Evolutionary conservation across 2,888 invertebrate species (phyloP), one percentile per base, ranked within the genome.

Genomic region (Subacronicta megacephala): DNA sequence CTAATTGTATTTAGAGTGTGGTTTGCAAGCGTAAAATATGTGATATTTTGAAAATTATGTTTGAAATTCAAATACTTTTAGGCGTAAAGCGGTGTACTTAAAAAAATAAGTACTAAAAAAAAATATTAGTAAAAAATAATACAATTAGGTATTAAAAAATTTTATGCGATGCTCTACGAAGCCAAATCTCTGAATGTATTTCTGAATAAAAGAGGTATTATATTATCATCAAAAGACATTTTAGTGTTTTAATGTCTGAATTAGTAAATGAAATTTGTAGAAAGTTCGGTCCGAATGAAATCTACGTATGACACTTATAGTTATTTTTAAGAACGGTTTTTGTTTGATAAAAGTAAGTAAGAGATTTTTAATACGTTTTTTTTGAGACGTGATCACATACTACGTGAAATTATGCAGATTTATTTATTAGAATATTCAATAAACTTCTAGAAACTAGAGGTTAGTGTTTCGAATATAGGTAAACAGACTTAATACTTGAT

Each of bases 161-260:
- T 41, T 36, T n/a, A 44, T 37, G 31, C 43, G 33, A 58, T 50
- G 57, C 40, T 42, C 44, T 12, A 41, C 0, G 16, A 59, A 44
- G 43, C 52, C 71, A 65, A 57, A 52, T 46, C 46, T 55, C n/a
- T n/a, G n/a, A 26, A 33, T 52, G 31, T 58, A 45, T 60, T 53
- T 42, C 7, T 50, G 17, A 44, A 43, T 29, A 26, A 13, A 31
- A 3, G 13, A 54, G 36, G 47, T 61, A 58, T 55, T 66, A 46
- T 40, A n/a, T n/a, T n/a, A n/a, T n/a, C n/a, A n/a, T n/a, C n/a
- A 52, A 62, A 73, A 73, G 61, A 75, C 76, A 72, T 71, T 52
- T 50, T 63, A 75, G 46, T 59, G 46, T 53, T 36, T 26, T 42
- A 23, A 20, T 42, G 16, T 12, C 20, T 36, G 15, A 16, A 9